Evolutionary conservation across 2,797 vertebrate genomes (phyloP), one percentile per base, ranked within the genome.

Genomic region (Aldrovandia affinis): DNA sequence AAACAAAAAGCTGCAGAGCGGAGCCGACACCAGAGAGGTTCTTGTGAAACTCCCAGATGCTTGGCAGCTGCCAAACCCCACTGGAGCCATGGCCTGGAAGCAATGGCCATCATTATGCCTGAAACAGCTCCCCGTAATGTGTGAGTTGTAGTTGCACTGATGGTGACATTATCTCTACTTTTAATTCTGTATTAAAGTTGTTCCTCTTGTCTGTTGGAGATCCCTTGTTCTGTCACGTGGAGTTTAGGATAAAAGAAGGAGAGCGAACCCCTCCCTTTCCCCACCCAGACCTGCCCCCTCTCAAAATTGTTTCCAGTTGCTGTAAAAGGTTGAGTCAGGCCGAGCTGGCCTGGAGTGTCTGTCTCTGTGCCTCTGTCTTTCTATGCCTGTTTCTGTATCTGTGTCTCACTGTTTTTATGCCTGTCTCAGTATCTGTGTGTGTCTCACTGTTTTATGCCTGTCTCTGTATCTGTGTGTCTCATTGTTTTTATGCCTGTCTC

Each of bases 21-120:
- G 92, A 86, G 86, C 85, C 90, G 89, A 91, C 94, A 93, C 93
- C 93, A 93, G 90, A 90, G 90, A 93, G 93, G 93, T 91, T 94
- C 91, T 89, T 39, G 90, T 92, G 93, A 93, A 92, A 91, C 91
- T 89, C 92, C 87, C 91, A 90, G 90, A 90, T 88, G 89, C 83
- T 90, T 89, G 86, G 33, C 91, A 92, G 92, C 89, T 92, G 92
- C 92, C 92, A 92, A 93, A 93, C 89, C 92, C 82, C 85, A 83
- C 89, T 89, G 92, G 65, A 90, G 91, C 91, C 89, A 91, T 89
- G 88, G 89, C 88, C 88, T 92, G 85, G 88, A 83, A 92, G 85
- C 73, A 77, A 25, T 77, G 73, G 70, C 82, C 80, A 12, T 44
- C 80, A 88, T 84, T 63, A 25, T 28, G 8, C 25, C 59, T 28